A percentile compares a stretch with the other conserved stretches of the same genome.
Evolutionary conservation across 2,888 invertebrate species (phyloP).

Genomic region (Micoletzkya japonica): DNA sequence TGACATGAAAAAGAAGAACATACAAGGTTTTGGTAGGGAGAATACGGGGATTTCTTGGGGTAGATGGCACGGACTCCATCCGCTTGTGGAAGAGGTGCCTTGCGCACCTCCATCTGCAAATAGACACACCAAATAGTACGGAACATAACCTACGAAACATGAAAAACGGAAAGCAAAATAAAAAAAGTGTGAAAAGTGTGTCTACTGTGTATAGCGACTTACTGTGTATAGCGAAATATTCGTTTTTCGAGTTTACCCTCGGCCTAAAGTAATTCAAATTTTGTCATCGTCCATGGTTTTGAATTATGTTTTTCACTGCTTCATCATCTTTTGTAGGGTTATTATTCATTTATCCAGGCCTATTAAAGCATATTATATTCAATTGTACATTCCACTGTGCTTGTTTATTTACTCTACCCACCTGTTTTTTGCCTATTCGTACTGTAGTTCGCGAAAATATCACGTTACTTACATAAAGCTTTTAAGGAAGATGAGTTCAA

Average conservation of each 20-base stretch:
- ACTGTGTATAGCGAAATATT: background rate
- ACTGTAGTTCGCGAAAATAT: no score
- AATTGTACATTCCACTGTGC: no score
- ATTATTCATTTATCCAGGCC: no score
- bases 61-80: constrained; percentile 4
- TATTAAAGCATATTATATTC: no score
- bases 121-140: background rate
- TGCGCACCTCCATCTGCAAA: background rate
- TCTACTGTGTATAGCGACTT: background rate
- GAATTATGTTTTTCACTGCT: no score
- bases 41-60: background rate
- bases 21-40: constrained; percentile 22
- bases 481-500: constrained; percentile 87
- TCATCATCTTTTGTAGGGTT: no score
- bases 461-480: no score
- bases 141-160: background rate
- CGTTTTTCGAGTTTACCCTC: background rate
- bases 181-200: no score
- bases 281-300: background rate
- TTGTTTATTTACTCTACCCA: no score
- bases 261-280: no score
- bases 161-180: background rate
- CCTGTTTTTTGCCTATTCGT: no score
- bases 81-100: background rate
- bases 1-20: background rate